phyloP scores from a whole-genome alignment of 2,797 vertebrate genomes.

The Cirrhinus mrigala region DNA sequence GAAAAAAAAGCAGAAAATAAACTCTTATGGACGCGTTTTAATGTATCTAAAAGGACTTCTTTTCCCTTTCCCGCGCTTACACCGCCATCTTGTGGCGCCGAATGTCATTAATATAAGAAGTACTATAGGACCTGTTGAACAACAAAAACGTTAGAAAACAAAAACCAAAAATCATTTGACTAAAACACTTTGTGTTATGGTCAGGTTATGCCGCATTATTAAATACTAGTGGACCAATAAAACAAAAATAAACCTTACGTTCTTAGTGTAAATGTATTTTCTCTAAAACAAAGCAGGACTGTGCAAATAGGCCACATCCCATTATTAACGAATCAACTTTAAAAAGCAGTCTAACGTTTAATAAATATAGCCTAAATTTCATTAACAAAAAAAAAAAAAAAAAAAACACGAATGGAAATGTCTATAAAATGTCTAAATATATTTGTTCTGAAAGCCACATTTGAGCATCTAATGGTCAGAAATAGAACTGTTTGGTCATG shows the following conservation, averaged over 20 bases:
- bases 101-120: neutral
- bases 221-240: neutral
- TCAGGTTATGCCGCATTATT: neutral
- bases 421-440: neutral
- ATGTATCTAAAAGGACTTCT: slow-evolving; percentile 14
- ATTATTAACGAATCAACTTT: neutral
- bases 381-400: neutral
- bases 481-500: neutral
- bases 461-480: neutral
- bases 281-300: neutral
- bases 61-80: slow-evolving; percentile 64
- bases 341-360: neutral
- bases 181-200: neutral
- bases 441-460: neutral
- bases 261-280: too few species aligned
- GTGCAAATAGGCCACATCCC: neutral
- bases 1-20: neutral
- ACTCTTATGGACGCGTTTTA: neutral
- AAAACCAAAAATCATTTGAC: neutral
- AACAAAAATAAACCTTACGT: neutral
- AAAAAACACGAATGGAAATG: neutral
- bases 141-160: neutral
- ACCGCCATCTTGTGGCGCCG: slow-evolving; percentile 79
- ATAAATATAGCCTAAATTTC: neutral
- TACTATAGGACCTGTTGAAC: neutral